Base-by-base conservation (phyloP, 2,113 vertebrate species). In the Trochalopteron elliotii region DNA sequence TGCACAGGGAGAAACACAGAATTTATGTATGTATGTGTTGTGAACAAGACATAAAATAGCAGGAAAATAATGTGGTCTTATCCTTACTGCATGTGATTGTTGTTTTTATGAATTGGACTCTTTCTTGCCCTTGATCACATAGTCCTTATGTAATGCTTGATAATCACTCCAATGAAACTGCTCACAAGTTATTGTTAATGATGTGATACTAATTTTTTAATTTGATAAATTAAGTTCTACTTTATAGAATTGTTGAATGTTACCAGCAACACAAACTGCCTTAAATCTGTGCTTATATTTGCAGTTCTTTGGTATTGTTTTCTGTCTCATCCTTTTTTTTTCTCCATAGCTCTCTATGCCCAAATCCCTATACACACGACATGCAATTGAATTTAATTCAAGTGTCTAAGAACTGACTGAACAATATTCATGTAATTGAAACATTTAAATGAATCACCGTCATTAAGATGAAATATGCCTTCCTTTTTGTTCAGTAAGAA, bases 361-460 rank as follows among this genome's bases (percentile, higher is more conserved):
- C 31, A 59, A 13, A 45, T 3, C 3, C 14, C 20, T 13, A 39
- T 18, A 44, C 1, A 4, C 0, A 0, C 18, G 31, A 49, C 28
- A 37, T 25, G n/a, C 15, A 65, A 53, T 0, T 42, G 16, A 53
- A 64, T 74, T 90, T 93, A 76, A 53, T 69, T 44, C 31, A 75
- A 63, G 11, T 65, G 11, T 80, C 35, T 47, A 89, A 81, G 30
- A 77, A 50, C 10, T 50, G 30, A 50, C 7, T 17, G 55, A 65
- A 15, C 7, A 45, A 44, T 23, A 89, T 31, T 64, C 7, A 45
- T 27, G 56, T 49, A 57, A 87, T n/a, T 79, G 44, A 91, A 94
- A 39, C 11, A 39, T 39, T 86, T 69, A 71, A 82, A 70, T 60
- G 27, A 86, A 13, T 68, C 47, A 71, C 4, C 3, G 28, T 45